Evolutionary conservation across 92 coral and sea anemone species (phyloP).

Genomic region (Anthopleura xanthogrammica): DNA sequence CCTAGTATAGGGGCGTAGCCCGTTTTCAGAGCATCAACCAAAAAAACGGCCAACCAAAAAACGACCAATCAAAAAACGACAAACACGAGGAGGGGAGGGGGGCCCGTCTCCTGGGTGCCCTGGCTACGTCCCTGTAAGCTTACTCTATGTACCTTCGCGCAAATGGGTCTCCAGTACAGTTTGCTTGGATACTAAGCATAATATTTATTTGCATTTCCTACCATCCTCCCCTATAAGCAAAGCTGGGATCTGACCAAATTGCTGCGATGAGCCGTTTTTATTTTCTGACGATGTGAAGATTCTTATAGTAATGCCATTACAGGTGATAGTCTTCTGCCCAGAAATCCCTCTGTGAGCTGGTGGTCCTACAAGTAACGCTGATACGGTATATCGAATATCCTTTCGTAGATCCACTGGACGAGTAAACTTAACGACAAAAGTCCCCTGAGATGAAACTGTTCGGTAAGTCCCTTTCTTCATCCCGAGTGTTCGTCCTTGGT

Average conservation of each 20-base stretch:
- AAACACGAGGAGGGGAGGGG: too few species aligned
- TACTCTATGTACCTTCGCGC: too few species aligned
- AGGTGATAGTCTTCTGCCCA: neutral
- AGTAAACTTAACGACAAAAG: constrained; percentile 21
- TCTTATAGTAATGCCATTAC: neutral
- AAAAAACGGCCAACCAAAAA: too few species aligned
- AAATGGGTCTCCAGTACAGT: too few species aligned
- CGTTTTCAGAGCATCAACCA: too few species aligned
- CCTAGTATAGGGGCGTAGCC: too few species aligned
- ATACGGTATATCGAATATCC: neutral
- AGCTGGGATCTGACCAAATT: neutral
- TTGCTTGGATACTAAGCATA: too few species aligned
- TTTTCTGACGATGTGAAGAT: neutral
- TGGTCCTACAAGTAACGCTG: neutral
- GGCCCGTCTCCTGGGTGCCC: too few species aligned
- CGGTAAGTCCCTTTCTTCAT: constrained; percentile 5
- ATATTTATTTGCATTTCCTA: neutral
- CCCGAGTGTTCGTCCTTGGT: neutral
- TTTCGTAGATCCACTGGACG: constrained; percentile 10
- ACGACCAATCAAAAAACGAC: too few species aligned
- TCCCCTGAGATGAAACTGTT: constrained; percentile 16
- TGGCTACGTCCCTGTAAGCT: too few species aligned
- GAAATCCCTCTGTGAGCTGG: neutral
- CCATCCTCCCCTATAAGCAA: neutral
- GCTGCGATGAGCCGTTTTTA: neutral